A percentile compares a stretch with the other conserved stretches of the same genome.
Conservation (phyloP, 2,113 vertebrate species). For the Polypterus senegalus region DNA sequence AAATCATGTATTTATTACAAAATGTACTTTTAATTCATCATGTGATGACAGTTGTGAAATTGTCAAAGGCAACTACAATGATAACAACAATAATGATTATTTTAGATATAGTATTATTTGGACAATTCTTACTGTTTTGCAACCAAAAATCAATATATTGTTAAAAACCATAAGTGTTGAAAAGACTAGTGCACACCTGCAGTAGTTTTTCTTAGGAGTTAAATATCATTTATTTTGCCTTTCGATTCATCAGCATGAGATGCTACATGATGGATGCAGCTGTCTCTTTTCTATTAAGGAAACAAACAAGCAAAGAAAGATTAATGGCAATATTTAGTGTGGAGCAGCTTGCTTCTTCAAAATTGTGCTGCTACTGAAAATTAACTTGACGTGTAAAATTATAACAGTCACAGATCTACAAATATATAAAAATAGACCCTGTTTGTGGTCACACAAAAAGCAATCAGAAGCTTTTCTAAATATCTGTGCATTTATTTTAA, state of each 20-base stretch:
- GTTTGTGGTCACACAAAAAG: too few relatives aligned
- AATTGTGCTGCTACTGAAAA: slow-evolving; percentile 11
- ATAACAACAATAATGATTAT: too few relatives aligned
- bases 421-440: too few relatives aligned
- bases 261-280: slow-evolving; percentile 14
- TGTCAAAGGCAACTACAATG: too few relatives aligned
- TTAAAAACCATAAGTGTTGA: neutral
- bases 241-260: slow-evolving; percentile 11
- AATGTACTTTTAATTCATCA: too few relatives aligned
- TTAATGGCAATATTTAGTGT: slow-evolving; percentile 15
- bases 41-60: too few relatives aligned
- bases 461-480: too few relatives aligned
- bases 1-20: too few relatives aligned
- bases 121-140: too few relatives aligned
- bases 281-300: slow-evolving; percentile 18
- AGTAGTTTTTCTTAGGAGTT: slow-evolving; percentile 14
- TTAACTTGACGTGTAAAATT: slow-evolving; percentile 9
- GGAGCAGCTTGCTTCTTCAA: slow-evolving; percentile 15
- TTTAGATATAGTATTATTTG: too few relatives aligned
- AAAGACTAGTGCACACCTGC: slow-evolving; percentile 4
- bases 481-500: too few relatives aligned
- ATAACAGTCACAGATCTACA: neutral
- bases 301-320: slow-evolving; percentile 21
- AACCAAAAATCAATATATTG: neutral
- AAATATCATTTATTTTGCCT: slow-evolving; percentile 16